These are phyloP conservation scores for Anthonomus grandis DNA, from an alignment of 1,140 invertebrate genomes.

Conservation along the genomic window DNA sequence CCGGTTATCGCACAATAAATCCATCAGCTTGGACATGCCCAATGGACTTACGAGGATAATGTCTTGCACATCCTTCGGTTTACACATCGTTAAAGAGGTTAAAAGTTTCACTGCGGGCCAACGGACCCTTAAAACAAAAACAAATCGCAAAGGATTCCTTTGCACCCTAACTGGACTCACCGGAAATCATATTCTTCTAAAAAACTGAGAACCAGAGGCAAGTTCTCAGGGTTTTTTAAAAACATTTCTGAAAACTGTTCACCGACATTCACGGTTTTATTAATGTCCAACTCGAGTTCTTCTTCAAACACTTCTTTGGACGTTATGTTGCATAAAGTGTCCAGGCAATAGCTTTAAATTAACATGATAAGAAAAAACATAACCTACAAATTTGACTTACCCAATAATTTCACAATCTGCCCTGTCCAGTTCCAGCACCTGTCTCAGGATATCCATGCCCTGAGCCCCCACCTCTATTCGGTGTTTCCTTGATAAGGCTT, in stretches of 20 bases:
- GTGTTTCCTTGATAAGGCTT: conserved; percentile 90
- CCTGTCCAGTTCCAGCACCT: conserved; percentile 78
- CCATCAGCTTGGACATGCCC: conserved; percentile 98
- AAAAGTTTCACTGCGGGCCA: conserved; percentile 85
- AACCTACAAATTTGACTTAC: conserved; percentile 52
- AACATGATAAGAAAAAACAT: neutral
- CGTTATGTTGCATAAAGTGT: conserved; percentile 89
- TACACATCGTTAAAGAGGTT: conserved; percentile 74
- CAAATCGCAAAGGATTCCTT: neutral
- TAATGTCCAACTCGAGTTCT: conserved; percentile 58
- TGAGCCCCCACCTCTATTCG: conserved; percentile 93
- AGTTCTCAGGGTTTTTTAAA: conserved; percentile 86
- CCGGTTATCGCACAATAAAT: conserved; percentile 86
- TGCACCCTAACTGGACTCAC: conserved; percentile 13
- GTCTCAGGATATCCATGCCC: conserved; percentile 83
- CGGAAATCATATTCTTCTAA: conserved; percentile 95
- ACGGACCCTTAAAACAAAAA: conserved; percentile 79
- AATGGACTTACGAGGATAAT: conserved; percentile 91
- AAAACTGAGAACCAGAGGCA: conserved; percentile 78
- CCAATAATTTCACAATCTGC: conserved; percentile 89
- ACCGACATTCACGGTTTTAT: conserved; percentile 63
- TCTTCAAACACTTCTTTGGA: conserved; percentile 79
- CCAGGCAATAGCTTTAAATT: conserved; percentile 60
- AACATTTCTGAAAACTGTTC: conserved; percentile 99
- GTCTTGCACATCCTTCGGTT: conserved; percentile 91